Conservation (phyloP, 2,113 vertebrate species). For the Gnathonemus longibarbis region DNA sequence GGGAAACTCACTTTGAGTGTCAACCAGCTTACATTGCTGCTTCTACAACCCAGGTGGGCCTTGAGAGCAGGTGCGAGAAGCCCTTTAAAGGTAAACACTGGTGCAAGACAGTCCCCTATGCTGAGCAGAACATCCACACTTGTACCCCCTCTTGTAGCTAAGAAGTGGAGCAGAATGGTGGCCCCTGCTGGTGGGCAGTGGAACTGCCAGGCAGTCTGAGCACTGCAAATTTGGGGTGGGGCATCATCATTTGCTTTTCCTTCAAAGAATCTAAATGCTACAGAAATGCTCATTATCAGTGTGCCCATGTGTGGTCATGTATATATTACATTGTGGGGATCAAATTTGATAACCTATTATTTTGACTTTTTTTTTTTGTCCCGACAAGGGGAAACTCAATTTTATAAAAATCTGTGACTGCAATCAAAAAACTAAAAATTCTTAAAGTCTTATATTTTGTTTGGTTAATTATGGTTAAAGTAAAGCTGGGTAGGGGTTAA, state of each 20-base stretch:
- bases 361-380: not conserved
- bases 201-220: not conserved
- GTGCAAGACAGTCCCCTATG: not conserved
- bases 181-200: not conserved
- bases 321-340: not conserved
- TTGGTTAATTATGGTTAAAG: too few relatives aligned
- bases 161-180: not conserved
- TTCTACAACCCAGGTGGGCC: not conserved
- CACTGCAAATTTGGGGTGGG: not conserved
- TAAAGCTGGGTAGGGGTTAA: too few relatives aligned
- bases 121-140: not conserved
- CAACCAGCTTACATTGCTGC: not conserved
- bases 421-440: not conserved
- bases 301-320: not conserved
- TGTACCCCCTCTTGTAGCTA: not conserved
- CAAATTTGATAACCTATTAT: not conserved
- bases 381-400: not conserved
- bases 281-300: not conserved
- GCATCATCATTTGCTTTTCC: not conserved
- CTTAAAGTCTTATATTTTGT: not conserved
- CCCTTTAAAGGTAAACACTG: not conserved
- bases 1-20: not conserved
- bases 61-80: not conserved
- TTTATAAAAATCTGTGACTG: not conserved
- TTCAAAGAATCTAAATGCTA: not conserved